phyloP scores from a whole-genome alignment of 1,140 invertebrate species.

The Episyrphus balteatus region DNA sequence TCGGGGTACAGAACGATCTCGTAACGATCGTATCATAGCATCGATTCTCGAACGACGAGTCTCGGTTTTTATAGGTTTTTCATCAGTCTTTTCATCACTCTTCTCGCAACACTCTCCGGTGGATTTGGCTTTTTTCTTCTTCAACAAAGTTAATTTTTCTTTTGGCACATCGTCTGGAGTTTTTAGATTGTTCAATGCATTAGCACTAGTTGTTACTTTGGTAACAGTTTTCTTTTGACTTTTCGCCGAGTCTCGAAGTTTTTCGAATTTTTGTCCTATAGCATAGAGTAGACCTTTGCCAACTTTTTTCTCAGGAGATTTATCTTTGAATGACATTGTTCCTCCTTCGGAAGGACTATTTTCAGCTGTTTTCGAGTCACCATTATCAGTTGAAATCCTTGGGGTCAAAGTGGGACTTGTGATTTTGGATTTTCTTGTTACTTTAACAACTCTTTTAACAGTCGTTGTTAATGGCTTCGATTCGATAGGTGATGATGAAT shows the following conservation, averaged over 20 bases:
- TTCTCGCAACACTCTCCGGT: not conserved
- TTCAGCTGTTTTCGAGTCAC: slow-evolving; percentile 5
- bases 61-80: slow-evolving; percentile 24
- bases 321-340: slow-evolving; percentile 26
- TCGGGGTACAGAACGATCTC: slow-evolving; percentile 53
- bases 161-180: slow-evolving; percentile 5
- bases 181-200: slow-evolving; percentile 12
- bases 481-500: slow-evolving; percentile 17
- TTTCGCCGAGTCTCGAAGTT: slow-evolving; percentile 39
- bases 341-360: slow-evolving; percentile 17
- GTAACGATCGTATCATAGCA: slow-evolving; percentile 41
- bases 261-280: slow-evolving; percentile 56
- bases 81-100: slow-evolving; percentile 1
- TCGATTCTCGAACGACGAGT: slow-evolving; percentile 37
- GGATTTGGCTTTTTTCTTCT: slow-evolving; percentile 15
- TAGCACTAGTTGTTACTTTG: not conserved
- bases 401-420: slow-evolving; percentile 11
- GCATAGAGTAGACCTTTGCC: slow-evolving; percentile 38
- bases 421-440: slow-evolving; percentile 28
- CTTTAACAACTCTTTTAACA: slow-evolving; percentile 24
- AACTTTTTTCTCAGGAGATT: slow-evolving; percentile 28
- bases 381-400: no score
- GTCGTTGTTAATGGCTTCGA: slow-evolving; percentile 10
- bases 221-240: slow-evolving; percentile 25
- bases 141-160: slow-evolving; percentile 7